phyloP scores from a whole-genome alignment of 35 echinoderm and acorn worm species.

The Ophioderma brevispina region DNA sequence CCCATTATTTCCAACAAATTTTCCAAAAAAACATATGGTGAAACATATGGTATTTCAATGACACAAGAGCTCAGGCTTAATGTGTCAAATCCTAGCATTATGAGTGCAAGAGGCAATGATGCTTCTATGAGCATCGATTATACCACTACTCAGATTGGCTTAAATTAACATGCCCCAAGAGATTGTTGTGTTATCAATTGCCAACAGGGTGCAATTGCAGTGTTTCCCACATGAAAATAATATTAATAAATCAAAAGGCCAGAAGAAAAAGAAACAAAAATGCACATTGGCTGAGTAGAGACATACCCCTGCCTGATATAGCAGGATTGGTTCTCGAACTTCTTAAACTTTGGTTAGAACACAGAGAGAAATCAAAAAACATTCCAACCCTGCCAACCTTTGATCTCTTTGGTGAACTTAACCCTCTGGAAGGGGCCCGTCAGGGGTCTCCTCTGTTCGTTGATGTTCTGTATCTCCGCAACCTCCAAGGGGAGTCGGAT shows the following conservation, averaged over 20 bases:
- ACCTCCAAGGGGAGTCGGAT: conserved; percentile 95
- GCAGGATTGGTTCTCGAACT: too few relatives aligned
- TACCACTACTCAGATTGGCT: too few relatives aligned
- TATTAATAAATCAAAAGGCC: too few relatives aligned
- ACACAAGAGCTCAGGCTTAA: conserved; percentile 92
- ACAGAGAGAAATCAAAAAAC: not conserved
- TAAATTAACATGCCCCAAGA: too few relatives aligned
- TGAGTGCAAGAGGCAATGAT: too few relatives aligned
- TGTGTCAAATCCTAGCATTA: conserved; percentile 20
- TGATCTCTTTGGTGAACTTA: conserved; percentile 99
- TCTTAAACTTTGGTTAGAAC: too few relatives aligned
- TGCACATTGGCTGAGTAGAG: not conserved
- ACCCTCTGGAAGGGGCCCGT: conserved; percentile 94
- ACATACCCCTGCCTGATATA: too few relatives aligned
- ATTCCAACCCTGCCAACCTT: conserved; percentile 53
- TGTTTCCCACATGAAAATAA: too few relatives aligned
- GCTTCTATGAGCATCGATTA: too few relatives aligned
- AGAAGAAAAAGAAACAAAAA: not conserved
- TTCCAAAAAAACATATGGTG: not conserved
- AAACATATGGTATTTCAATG: conserved; percentile 82
- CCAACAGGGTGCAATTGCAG: too few relatives aligned
- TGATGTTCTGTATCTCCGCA: conserved; percentile 85
- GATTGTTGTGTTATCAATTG: too few relatives aligned
- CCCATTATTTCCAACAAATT: too few relatives aligned
- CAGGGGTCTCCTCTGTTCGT: conserved; percentile 86